Evolutionary conservation across 2,113 vertebrate genomes (phyloP).

Genomic region (Ploceus nigricollis): DNA sequence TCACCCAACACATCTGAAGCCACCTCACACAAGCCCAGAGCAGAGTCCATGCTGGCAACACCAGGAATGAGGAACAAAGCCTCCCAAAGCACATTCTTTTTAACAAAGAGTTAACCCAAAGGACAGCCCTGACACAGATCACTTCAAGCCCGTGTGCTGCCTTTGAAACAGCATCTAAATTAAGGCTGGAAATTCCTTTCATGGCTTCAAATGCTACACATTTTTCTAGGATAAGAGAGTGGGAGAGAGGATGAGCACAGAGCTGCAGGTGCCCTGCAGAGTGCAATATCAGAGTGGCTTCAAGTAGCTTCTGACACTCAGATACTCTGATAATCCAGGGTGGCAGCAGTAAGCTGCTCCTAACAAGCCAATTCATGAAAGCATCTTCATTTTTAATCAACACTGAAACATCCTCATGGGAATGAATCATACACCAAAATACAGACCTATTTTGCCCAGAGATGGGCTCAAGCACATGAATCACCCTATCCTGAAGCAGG

Average conservation of each 20-base stretch:
- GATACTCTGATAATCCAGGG: not conserved
- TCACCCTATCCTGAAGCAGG: not conserved
- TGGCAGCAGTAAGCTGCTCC: not conserved
- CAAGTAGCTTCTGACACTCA: not conserved
- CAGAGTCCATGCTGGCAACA: not conserved
- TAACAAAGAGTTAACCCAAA: slow-evolving; percentile 36
- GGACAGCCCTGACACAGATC: not conserved
- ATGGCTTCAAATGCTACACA: slow-evolving; percentile 9
- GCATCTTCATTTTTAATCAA: not conserved
- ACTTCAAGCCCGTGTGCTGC: not conserved
- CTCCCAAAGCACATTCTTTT: not conserved
- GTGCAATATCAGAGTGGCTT: not conserved
- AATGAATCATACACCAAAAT: not conserved
- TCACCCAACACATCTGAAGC: not conserved
- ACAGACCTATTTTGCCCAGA: not conserved
- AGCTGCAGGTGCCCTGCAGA: slow-evolving; percentile 16
- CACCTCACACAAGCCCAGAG: not conserved
- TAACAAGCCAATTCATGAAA: not conserved
- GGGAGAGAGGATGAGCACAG: not conserved
- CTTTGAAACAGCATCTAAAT: slow-evolving; percentile 48
- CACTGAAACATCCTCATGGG: not conserved
- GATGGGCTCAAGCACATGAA: not conserved
- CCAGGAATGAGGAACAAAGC: not conserved
- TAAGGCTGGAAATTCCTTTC: slow-evolving; percentile 9
- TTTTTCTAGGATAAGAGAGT: not conserved